phyloP scores from a whole-genome alignment of 2,797 vertebrate species.

The Lagodon rhomboides region DNA sequence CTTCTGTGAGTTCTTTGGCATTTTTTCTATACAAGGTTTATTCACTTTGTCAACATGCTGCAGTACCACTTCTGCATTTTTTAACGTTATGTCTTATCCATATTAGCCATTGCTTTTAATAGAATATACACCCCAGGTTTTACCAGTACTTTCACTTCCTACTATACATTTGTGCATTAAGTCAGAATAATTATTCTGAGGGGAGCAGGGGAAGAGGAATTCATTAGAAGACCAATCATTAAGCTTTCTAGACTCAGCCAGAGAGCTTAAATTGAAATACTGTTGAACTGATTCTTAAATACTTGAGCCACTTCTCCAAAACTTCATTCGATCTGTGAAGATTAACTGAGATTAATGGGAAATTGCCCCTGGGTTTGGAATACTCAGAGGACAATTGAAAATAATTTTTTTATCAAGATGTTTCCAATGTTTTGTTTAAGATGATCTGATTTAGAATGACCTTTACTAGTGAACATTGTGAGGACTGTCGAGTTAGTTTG shows the following conservation, averaged over 20 bases:
- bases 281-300: conserved; percentile 35
- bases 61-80: background rate
- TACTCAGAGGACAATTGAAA: conserved; percentile 36
- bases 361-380: conserved; percentile 26
- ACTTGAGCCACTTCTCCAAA: conserved; percentile 5
- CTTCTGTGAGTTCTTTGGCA: background rate
- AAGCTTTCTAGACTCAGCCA: conserved; percentile 18
- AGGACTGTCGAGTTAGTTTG: background rate
- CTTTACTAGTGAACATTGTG: background rate
- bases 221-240: conserved; percentile 10
- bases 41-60: background rate
- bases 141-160: background rate
- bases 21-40: background rate
- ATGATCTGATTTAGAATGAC: conserved; percentile 7
- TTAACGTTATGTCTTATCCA: background rate
- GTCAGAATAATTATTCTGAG: conserved; percentile 26
- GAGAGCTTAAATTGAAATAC: conserved; percentile 18
- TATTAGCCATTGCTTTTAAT: background rate
- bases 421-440: background rate
- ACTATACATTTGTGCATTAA: conserved; percentile 19
- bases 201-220: conserved; percentile 2
- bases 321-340: conserved; percentile 16
- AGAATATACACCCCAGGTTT: background rate
- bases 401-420: conserved; percentile 28
- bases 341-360: conserved; percentile 35